phyloP scores from a whole-genome alignment of 1,140 invertebrate genomes.

The Lepidurus apus region DNA sequence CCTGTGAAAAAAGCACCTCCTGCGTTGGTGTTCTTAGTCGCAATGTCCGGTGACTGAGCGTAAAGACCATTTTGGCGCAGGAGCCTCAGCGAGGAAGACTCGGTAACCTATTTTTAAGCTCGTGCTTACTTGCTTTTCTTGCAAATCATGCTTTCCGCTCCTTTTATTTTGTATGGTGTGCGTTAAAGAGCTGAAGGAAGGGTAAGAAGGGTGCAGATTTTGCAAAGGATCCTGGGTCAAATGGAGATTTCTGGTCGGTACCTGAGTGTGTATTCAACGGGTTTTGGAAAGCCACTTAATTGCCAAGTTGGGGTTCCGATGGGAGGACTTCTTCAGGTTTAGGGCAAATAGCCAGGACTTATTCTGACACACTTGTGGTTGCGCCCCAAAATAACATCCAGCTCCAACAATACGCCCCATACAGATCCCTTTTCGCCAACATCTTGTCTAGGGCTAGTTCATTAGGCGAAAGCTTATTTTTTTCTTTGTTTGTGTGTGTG shows the following conservation, averaged over 20 bases:
- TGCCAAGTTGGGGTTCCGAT: neutral
- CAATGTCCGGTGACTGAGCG: neutral
- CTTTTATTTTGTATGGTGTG: neutral
- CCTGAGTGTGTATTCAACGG: neutral
- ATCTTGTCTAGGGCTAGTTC: neutral
- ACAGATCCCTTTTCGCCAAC: neutral
- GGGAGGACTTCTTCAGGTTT: neutral
- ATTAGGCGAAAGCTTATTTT: constrained; percentile 2
- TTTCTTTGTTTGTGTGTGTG: neutral
- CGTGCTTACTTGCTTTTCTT: neutral
- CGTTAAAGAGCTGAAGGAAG: neutral
- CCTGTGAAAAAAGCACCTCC: neutral
- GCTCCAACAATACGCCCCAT: constrained; percentile 9
- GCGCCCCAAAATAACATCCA: constrained; percentile 13
- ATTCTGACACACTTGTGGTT: constrained; percentile 22
- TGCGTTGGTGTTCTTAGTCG: neutral
- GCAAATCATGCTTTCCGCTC: neutral
- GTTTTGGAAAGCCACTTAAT: neutral
- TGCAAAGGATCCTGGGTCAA: neutral
- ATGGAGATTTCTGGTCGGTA: no score
- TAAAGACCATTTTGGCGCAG: neutral
- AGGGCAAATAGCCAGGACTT: constrained; percentile 5
- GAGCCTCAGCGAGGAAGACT: neutral
- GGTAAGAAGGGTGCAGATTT: neutral
- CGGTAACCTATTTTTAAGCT: constrained; percentile 3